A percentile compares a stretch with the other conserved stretches of the same genome.
phyloP scores from a whole-genome alignment of 2,888 invertebrate genomes.

The Parnassius orleans region DNA sequence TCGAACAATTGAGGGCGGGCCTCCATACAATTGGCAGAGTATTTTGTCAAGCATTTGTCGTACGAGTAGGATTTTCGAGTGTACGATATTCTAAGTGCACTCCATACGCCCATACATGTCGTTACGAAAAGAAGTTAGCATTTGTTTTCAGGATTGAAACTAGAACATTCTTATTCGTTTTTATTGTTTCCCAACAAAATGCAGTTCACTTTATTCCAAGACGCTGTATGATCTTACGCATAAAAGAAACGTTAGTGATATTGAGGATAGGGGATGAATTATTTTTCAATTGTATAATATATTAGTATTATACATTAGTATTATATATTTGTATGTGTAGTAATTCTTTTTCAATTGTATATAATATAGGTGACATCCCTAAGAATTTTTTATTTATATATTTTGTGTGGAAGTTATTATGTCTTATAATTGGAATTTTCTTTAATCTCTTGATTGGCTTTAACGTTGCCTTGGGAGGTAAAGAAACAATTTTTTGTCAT shows the following conservation, averaged over 20 bases:
- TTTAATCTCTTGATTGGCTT: too few species aligned
- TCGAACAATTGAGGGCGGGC: conserved; percentile 78
- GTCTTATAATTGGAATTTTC: too few species aligned
- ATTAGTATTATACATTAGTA: too few species aligned
- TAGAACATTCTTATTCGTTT: conserved; percentile 16
- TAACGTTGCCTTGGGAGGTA: too few species aligned
- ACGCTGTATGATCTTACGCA: not conserved
- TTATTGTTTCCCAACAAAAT: conserved; percentile 12
- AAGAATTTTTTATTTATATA: too few species aligned
- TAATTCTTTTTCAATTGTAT: too few species aligned
- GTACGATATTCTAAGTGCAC: conserved; percentile 67
- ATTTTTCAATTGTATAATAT: too few species aligned
- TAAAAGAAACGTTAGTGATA: not conserved
- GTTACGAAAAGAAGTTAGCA: conserved; percentile 19
- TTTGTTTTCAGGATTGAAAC: conserved; percentile 20
- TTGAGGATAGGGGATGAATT: not conserved
- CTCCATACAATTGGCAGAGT: conserved; percentile 77
- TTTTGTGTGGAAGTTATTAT: too few species aligned
- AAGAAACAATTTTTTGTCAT: too few species aligned
- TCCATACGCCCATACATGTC: conserved; percentile 44
- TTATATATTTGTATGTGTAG: too few species aligned
- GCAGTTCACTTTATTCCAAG: conserved; percentile 1
- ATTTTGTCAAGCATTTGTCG: conserved; percentile 79
- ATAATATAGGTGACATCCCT: too few species aligned
- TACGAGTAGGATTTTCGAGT: conserved; percentile 53